Evolutionary conservation across 2,888 invertebrate genomes (phyloP).

Genomic region (Ceriagrion tenellum): DNA sequence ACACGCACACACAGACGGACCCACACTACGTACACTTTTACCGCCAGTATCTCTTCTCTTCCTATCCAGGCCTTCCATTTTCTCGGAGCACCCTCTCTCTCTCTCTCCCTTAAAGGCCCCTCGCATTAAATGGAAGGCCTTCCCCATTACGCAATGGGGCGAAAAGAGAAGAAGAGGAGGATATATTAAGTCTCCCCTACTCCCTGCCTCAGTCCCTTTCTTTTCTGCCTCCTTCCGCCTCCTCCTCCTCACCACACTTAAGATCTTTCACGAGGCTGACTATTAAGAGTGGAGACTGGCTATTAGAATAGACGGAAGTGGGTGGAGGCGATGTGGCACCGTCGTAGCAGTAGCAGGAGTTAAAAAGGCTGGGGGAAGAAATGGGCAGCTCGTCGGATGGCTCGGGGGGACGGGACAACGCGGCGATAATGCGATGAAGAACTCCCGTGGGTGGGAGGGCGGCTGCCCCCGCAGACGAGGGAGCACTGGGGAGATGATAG

Average conservation of each 20-base stretch:
- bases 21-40: neutral
- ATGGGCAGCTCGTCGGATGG: neutral
- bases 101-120: neutral
- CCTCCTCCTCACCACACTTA: neutral
- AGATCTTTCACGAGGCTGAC: neutral
- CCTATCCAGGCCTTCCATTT: neutral
- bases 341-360: neutral
- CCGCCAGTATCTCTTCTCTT: neutral
- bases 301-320: neutral
- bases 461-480: too few relatives aligned
- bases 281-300: neutral
- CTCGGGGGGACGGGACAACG: neutral
- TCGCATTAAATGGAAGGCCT: neutral
- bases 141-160: constrained; percentile 30
- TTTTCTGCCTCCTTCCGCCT: neutral
- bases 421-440: too few relatives aligned
- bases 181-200: constrained; percentile 30
- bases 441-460: too few relatives aligned
- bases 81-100: neutral
- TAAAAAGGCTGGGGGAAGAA: neutral
- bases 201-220: neutral
- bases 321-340: neutral
- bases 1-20: neutral
- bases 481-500: neutral
- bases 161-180: neutral